Percentiles rank a stretch among this genome's conserved stretches.
phyloP scores from a whole-genome alignment of 2,113 vertebrate genomes.

The Zosterops borbonicus region DNA sequence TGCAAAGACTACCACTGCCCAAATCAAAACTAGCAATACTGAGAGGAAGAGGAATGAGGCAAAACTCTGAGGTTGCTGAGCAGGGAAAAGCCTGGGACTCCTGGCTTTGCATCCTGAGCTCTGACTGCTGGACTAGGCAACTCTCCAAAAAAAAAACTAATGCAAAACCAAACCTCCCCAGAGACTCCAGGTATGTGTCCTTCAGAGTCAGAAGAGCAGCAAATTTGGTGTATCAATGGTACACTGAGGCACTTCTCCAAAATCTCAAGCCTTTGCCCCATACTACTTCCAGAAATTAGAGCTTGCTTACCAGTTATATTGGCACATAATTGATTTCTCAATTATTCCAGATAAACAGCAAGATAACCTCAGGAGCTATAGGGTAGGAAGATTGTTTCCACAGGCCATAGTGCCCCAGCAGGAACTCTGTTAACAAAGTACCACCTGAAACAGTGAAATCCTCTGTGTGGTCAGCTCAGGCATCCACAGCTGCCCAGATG shows the following conservation, averaged over 20 bases:
- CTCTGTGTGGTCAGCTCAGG: neutral
- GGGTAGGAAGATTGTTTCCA: neutral
- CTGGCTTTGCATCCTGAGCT: neutral
- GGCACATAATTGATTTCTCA: neutral
- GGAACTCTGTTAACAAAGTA: neutral
- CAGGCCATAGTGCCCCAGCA: neutral
- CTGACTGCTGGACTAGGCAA: neutral
- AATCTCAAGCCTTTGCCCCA: neutral
- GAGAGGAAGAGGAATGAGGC: neutral
- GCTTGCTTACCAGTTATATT: neutral
- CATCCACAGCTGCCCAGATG: neutral
- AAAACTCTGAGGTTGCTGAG: neutral
- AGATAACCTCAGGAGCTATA: neutral
- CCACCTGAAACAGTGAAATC: neutral
- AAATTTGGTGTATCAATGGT: neutral
- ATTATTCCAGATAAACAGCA: neutral
- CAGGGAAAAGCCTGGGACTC: neutral
- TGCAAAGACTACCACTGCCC: neutral
- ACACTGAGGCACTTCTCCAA: neutral
- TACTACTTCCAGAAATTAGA: neutral
- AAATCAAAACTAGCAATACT: neutral
- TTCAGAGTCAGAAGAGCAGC: neutral
- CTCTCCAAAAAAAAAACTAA: neutral
- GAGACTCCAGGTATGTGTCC: neutral
- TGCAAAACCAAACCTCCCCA: neutral